Percentiles rank a stretch among this genome's conserved stretches.
These are phyloP conservation scores for Pinna nobilis DNA, from an alignment of 1,140 invertebrate species.

Conservation along the genomic window DNA sequence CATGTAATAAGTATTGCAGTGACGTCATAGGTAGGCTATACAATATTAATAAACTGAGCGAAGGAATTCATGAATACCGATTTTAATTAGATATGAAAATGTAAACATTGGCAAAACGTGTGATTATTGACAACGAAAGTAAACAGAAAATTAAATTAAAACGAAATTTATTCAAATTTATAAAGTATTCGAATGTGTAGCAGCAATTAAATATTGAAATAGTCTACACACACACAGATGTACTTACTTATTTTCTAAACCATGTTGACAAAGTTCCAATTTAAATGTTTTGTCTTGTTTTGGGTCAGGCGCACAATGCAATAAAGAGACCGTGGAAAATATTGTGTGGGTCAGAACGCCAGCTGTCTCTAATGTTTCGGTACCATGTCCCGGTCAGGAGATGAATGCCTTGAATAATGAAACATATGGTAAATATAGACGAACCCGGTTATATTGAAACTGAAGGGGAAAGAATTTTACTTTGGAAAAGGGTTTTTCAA, in stretches of 20 bases:
- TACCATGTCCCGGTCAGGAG: constrained; percentile 62
- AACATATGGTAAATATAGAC: constrained; percentile 27
- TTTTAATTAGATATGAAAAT: too few relatives aligned
- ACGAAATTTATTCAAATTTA: too few relatives aligned
- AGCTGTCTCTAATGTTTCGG: constrained; percentile 60
- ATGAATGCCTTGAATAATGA: constrained; percentile 23
- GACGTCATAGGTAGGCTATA: constrained; percentile 59
- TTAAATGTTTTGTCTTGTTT: background rate
- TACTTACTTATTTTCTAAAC: background rate
- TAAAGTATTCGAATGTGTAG: too few relatives aligned
- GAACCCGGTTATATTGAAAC: too few relatives aligned
- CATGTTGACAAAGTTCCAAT: background rate
- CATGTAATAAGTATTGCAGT: constrained; percentile 72
- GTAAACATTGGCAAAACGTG: too few relatives aligned
- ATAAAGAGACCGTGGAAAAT: constrained; percentile 70
- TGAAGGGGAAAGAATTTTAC: too few relatives aligned
- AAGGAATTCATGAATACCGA: background rate
- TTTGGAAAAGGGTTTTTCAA: too few relatives aligned
- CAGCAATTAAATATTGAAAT: too few relatives aligned
- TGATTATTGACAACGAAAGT: too few relatives aligned
- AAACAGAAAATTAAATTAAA: too few relatives aligned
- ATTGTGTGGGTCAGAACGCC: constrained; percentile 68
- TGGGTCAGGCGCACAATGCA: constrained; percentile 69
- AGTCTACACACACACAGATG: background rate
- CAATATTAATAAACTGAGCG: background rate